Evolutionary conservation across 2,113 vertebrate genomes (phyloP), one percentile per base, ranked within the genome.

Genomic region (Morone saxatilis): DNA sequence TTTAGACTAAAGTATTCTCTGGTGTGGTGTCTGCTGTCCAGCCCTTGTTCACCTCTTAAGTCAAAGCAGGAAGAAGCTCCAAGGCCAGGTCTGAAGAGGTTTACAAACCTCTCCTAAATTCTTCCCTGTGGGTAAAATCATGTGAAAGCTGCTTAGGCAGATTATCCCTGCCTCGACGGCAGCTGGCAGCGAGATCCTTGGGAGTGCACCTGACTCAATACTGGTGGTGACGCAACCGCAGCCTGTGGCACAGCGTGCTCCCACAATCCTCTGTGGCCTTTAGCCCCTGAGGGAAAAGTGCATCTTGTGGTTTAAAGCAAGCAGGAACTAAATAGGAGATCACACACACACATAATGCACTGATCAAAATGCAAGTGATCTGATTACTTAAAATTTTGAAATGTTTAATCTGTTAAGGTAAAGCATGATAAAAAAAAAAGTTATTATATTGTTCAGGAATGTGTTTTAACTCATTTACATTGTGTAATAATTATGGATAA

Each of bases 111-210:
- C 75, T 80, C 75, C 84, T 92, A 91, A 92, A 93, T 91, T 92
- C 93, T 91, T 91, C 85, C 83, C 81, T 82, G 89, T 91, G 83
- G 86, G 89, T 91, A 69, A 94, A 94, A 94, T 92, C 89, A 90
- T 90, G 92, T 92, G 88, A 93, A 95, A 95, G 94, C 94, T 94
- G 89, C 94, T 95, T 95, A 95, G 87, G 76, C 89, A 91, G 93
- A 94, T 95, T 95, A 94, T 93, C 91, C 89, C 78, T 84, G 90
- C 90, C 90, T 93, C 76, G 84, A 91, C 84, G 80, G 89, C 93
- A 93, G 92, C 92, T 94, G 89, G 88, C 88, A 89, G 80, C 36
- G 74, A 88, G 90, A 92, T 93, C 90, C 89, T 89, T 90, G 83
- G 77, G 87, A 90, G 86, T 75, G 90, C 91, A 95, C 94, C 93